Conservation (phyloP, 2,888 invertebrate species). For the Conistra vaccinii region DNA sequence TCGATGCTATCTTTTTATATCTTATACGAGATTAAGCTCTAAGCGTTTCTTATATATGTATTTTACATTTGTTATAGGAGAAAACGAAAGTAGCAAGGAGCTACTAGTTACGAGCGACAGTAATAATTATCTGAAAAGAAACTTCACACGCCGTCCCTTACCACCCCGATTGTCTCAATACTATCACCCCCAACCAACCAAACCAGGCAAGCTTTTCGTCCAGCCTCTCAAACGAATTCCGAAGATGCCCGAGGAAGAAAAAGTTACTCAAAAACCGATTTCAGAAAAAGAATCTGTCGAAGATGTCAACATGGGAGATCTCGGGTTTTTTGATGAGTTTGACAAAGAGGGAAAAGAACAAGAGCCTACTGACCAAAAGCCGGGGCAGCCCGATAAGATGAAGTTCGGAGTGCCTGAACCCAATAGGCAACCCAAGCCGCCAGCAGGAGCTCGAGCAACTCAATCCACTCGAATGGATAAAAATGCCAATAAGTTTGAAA, state of each 20-base stretch:
- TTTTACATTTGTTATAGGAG: slow-evolving; percentile 76
- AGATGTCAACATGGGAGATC: slow-evolving; percentile 76
- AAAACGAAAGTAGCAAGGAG: slow-evolving; percentile 91
- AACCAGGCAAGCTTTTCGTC: slow-evolving; percentile 13
- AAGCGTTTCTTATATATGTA: not conserved
- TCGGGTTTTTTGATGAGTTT: slow-evolving; percentile 77
- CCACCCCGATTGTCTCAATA: slow-evolving; percentile 82
- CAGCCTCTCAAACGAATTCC: slow-evolving; percentile 31
- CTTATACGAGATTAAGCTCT: not conserved
- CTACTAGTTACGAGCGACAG: slow-evolving; percentile 91
- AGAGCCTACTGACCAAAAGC: not conserved
- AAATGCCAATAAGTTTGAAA: slow-evolving; percentile 78
- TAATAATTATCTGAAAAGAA: slow-evolving; percentile 79
- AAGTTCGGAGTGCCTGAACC: slow-evolving; percentile 40
- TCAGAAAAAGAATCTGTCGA: slow-evolving; percentile 69
- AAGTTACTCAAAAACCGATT: slow-evolving; percentile 50
- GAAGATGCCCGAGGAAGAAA: slow-evolving; percentile 41
- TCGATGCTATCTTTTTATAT: not conserved
- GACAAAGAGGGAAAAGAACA: slow-evolving; percentile 50
- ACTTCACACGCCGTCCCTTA: slow-evolving; percentile 83
- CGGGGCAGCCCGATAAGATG: not conserved
- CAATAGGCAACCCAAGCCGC: not conserved
- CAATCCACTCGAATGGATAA: slow-evolving; percentile 75
- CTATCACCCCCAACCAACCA: slow-evolving; percentile 56
- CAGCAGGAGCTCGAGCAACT: slow-evolving; percentile 19